These are phyloP conservation scores for Theretra japonica DNA, from an alignment of 2,888 invertebrate species.

Conservation along the genomic window DNA sequence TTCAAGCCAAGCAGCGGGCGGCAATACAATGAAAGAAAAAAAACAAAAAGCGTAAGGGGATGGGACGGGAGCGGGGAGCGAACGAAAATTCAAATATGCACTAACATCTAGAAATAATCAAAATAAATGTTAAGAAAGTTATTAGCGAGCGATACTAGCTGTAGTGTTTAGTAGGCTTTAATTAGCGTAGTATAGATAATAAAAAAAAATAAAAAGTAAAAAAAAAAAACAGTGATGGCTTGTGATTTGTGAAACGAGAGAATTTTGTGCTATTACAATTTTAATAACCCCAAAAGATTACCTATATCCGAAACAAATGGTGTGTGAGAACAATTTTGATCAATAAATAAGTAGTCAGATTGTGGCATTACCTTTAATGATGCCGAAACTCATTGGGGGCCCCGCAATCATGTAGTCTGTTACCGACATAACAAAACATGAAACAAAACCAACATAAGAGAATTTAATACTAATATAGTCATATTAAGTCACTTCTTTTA, in stretches of 20 bases:
- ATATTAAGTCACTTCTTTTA: conserved; percentile 50
- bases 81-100: conserved; percentile 71
- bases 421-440: conserved; percentile 88
- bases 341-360: conserved; percentile 63
- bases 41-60: conserved; percentile 80
- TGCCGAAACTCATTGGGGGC: conserved; percentile 93
- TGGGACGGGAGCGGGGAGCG: conserved; percentile 65
- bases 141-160: conserved; percentile 66
- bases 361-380: conserved; percentile 91
- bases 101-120: conserved; percentile 50
- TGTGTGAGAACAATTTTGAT: conserved; percentile 75
- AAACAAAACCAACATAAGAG: conserved; percentile 89
- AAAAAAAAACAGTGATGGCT: conserved; percentile 57
- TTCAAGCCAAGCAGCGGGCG: conserved; percentile 83
- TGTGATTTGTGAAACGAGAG: conserved; percentile 69
- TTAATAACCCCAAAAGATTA: conserved; percentile 72
- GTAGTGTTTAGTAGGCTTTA: conserved; percentile 71
- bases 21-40: conserved; percentile 85
- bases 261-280: conserved; percentile 66
- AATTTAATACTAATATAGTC: conserved; percentile 83
- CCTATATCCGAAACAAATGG: conserved; percentile 75
- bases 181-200: conserved; percentile 58
- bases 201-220: conserved; percentile 37
- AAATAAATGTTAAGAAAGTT: conserved; percentile 64
- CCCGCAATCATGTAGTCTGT: conserved; percentile 90